phyloP scores from a whole-genome alignment of 2,888 invertebrate genomes.

The Adineta ricciae region DNA sequence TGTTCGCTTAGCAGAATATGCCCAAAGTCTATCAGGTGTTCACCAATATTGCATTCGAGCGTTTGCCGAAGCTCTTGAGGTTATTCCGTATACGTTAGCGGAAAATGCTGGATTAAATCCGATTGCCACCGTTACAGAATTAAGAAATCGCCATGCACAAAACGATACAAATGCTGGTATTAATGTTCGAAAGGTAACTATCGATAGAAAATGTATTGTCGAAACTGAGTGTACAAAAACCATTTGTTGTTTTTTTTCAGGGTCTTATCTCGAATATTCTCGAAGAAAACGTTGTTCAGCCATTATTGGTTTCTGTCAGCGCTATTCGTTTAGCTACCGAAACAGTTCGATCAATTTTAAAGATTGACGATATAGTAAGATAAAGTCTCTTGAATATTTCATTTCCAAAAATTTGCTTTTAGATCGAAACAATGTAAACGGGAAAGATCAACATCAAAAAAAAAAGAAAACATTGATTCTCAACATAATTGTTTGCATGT shows the following conservation, averaged over 20 bases:
- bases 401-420: not conserved
- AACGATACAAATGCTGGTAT: conserved; percentile 79
- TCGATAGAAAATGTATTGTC: not conserved
- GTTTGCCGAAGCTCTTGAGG: conserved; percentile 87
- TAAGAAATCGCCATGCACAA: conserved; percentile 80
- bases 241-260: conserved; percentile 41
- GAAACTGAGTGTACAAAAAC: conserved; percentile 49
- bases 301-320: conserved; percentile 82
- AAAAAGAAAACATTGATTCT: not conserved
- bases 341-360: conserved; percentile 89
- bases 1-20: conserved; percentile 66
- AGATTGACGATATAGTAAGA: conserved; percentile 92
- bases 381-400: no score
- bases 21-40: conserved; percentile 74
- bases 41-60: conserved; percentile 89
- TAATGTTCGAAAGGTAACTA: conserved; percentile 71
- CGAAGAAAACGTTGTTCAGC: conserved; percentile 92
- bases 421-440: conserved; percentile 16
- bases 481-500: not conserved
- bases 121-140: conserved; percentile 86
- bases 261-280: conserved; percentile 91
- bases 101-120: conserved; percentile 86
- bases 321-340: conserved; percentile 87
- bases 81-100: conserved; percentile 77
- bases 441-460: not conserved